Base-by-base conservation (phyloP, 2,797 vertebrate species). In the Takifugu rubripes region DNA sequence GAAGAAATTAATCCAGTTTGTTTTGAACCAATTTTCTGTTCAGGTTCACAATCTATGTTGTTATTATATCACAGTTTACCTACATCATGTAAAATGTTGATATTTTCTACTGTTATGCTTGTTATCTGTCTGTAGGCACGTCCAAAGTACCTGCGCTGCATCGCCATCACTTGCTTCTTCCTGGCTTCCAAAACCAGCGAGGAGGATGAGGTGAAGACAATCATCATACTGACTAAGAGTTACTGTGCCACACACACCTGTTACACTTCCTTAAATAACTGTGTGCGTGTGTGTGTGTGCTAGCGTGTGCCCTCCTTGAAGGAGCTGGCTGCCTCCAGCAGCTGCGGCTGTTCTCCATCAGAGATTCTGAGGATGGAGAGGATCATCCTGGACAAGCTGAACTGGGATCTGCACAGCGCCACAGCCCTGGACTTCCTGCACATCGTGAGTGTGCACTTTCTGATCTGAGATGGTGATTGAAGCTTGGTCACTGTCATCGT, bases 321-420 rank as follows among this genome's bases (percentile, higher is more conserved):
- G 66, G 92, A 94, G 60, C 85, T 99, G 82, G 94, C 86, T 52
- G 87, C 84, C 84, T 92, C 92, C 68, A 98, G 96, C 88, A 88
- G 87, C 68, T 98, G 96, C 84, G 96, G 95, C 77, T 98, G 96
- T 81, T 97, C 95, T 70, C 89, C 93, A 21, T 94, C 96, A 58
- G 97, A 99, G 84, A 94, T 99, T 65, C 88, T 96, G 81, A 91
- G 97, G 76, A 99, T 99, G 96, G 97, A 99, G 90, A 93, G 91
- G 87, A 94, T 98, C 74, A 87, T 99, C 87, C 89, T 99, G 89
- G 96, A 98, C 91, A 98, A 98, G 77, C 88, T 99, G 75, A 92
- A 92, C 87, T 99, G 96, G 97, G 94, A 98, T 82, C 94, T 99
- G 84, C 96, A 96, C 86, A 92, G 89, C 12, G 92, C 95, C 65